A percentile compares a stretch with the other conserved stretches of the same genome.
Evolutionary conservation across 1,140 invertebrate genomes (phyloP).

Genomic region (Drosophila azteca): DNA sequence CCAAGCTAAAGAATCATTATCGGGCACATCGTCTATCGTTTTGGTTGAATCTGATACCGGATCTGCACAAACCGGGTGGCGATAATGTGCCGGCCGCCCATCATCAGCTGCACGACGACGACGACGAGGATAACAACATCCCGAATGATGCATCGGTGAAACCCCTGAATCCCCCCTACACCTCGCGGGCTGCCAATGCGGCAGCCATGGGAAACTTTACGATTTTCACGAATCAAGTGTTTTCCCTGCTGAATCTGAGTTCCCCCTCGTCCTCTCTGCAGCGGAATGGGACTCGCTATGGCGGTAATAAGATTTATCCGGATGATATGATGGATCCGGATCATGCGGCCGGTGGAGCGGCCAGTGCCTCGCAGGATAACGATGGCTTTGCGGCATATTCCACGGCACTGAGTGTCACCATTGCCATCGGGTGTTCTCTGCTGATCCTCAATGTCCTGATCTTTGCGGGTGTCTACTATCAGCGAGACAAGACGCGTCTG

Average conservation of each 20-base stretch:
- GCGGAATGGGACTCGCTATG: constrained; percentile 68
- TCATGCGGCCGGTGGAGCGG: constrained; percentile 83
- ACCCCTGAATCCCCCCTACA: constrained; percentile 83
- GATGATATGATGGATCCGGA: constrained; percentile 79
- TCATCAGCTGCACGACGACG: constrained; percentile 92
- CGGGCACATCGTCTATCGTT: constrained; percentile 96
- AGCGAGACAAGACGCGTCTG: constrained; percentile 92
- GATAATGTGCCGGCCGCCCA: constrained; percentile 93
- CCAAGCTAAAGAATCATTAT: constrained; percentile 96
- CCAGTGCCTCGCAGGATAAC: constrained; percentile 87
- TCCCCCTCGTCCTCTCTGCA: constrained; percentile 78
- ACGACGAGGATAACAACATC: constrained; percentile 85
- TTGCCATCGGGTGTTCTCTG: constrained; percentile 96
- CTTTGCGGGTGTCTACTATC: constrained; percentile 97
- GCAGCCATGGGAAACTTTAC: constrained; percentile 82
- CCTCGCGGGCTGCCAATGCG: constrained; percentile 83
- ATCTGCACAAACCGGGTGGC: constrained; percentile 94
- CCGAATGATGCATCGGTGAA: constrained; percentile 84
- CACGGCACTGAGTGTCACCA: constrained; percentile 94
- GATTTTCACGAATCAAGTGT: constrained; percentile 82
- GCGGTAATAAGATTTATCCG: constrained; percentile 62
- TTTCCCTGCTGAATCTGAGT: constrained; percentile 80
- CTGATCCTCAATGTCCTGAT: constrained; percentile 96
- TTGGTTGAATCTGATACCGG: constrained; percentile 97
- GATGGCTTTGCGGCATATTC: constrained; percentile 94